Conservation (phyloP, 35 echinoderm and acorn worm species). For the Anneissia japonica region DNA sequence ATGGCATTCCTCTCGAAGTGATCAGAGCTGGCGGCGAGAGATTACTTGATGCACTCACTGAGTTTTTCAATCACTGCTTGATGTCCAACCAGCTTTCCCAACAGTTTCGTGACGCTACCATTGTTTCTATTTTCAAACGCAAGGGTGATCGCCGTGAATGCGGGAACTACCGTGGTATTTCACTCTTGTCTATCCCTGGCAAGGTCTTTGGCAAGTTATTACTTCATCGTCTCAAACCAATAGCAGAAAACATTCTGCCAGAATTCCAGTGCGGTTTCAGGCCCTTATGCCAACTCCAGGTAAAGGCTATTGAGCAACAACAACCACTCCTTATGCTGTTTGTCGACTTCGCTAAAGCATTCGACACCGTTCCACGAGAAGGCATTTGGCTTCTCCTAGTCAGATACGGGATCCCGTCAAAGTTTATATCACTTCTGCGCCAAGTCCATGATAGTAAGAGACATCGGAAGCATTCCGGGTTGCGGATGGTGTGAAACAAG, state of each 20-base stretch:
- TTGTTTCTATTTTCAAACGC: conserved; percentile 7
- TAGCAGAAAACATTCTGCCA: conserved; percentile 41
- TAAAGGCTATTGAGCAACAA: conserved; percentile 25
- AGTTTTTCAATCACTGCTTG: neutral
- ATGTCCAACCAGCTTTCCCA: neutral
- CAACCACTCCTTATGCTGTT: conserved; percentile 40
- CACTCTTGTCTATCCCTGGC: conserved; percentile 6
- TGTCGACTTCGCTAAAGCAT: conserved; percentile 59
- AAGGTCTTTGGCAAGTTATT: conserved; percentile 12
- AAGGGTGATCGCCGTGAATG: conserved; percentile 23
- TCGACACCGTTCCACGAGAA: neutral
- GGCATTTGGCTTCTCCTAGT: no score
- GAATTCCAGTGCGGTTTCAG: conserved; percentile 58
- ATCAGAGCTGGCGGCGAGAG: neutral
- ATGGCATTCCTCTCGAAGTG: neutral
- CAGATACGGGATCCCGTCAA: no score
- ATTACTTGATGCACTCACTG: neutral
- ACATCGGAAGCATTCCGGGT: conserved; percentile 8
- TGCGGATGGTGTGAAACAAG: neutral
- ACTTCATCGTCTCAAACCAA: conserved; percentile 9
- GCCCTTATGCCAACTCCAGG: conserved; percentile 12
- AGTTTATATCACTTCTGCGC: no score
- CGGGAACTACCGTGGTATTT: conserved; percentile 31
- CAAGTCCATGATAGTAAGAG: conserved; percentile 7
- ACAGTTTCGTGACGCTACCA: neutral